These are phyloP conservation scores for Danionella cerebrum DNA, from an alignment of 2,113 vertebrate species.

Conservation along the genomic window DNA sequence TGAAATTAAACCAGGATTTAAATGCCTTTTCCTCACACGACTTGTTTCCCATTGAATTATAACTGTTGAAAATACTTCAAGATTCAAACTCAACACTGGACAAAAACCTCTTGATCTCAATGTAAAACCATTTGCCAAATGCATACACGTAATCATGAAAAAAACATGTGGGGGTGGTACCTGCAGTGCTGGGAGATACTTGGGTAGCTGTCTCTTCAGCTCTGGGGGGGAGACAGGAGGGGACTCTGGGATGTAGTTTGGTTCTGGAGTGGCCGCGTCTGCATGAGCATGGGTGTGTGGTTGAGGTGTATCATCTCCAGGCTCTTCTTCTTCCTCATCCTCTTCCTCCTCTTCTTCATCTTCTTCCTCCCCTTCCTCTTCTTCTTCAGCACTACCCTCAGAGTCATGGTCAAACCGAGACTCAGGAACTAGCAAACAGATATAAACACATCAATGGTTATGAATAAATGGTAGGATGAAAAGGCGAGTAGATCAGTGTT, in stretches of 20 bases:
- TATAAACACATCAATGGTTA: neutral
- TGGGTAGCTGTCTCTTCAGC: conserved; percentile 89
- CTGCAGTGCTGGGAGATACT: conserved; percentile 93
- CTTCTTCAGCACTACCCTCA: conserved; percentile 74
- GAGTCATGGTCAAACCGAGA: conserved; percentile 93
- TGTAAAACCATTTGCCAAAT: too few species aligned
- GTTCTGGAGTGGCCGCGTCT: conserved; percentile 74
- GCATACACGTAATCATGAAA: too few species aligned
- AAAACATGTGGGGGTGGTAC: conserved; percentile 51
- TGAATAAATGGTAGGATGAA: too few species aligned
- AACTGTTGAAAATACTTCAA: too few species aligned
- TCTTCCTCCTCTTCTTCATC: conserved; percentile 57
- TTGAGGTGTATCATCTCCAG: too few species aligned
- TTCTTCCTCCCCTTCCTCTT: conserved; percentile 50
- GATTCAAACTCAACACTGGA: too few species aligned
- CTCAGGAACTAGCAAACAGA: conserved; percentile 71
- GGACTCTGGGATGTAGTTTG: conserved; percentile 84
- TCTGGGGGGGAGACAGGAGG: conserved; percentile 87
- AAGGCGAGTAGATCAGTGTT: too few species aligned
- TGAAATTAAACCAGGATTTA: too few species aligned
- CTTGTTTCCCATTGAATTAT: too few species aligned
- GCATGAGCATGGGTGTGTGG: conserved; percentile 85
- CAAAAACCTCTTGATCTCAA: too few species aligned
- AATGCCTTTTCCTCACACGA: too few species aligned
- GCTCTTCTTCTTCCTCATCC: too few species aligned